These are phyloP conservation scores for Panulirus ornatus DNA, from an alignment of 1,140 invertebrate genomes.

Conservation along the genomic window DNA sequence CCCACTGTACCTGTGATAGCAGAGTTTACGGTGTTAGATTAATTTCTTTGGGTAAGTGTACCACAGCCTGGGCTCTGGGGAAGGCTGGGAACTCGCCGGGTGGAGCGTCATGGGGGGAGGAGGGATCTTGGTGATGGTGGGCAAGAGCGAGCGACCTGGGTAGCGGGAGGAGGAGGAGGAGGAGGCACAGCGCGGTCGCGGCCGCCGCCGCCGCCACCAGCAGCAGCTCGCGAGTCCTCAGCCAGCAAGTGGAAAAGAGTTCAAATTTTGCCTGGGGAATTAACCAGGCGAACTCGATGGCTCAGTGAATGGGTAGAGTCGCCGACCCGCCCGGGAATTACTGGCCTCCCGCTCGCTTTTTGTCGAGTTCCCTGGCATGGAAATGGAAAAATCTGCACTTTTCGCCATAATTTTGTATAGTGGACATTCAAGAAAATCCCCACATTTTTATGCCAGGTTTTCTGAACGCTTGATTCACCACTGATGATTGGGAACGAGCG, in stretches of 20 bases:
- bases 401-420: slow-evolving; percentile 66
- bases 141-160: no score
- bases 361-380: slow-evolving; percentile 39
- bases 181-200: not conserved
- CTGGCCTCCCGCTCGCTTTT: slow-evolving; percentile 48
- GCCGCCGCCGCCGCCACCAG: not conserved
- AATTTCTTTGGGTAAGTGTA: no score
- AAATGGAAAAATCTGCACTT: slow-evolving; percentile 52
- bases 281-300: slow-evolving; percentile 41
- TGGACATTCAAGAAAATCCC: slow-evolving; percentile 68
- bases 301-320: slow-evolving; percentile 39
- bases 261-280: slow-evolving; percentile 45
- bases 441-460: slow-evolving; percentile 46
- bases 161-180: no score
- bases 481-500: slow-evolving; percentile 31
- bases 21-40: no score
- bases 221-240: not conserved
- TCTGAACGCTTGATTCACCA: slow-evolving; percentile 27
- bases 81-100: not conserved
- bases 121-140: not conserved
- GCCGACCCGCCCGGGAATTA: slow-evolving; percentile 32
- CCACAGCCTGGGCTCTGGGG: not conserved
- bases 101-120: not conserved
- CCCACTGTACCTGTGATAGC: no score
- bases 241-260: not conserved